phyloP scores from a whole-genome alignment of 2,888 invertebrate genomes.

The Podabrus alpinus region DNA sequence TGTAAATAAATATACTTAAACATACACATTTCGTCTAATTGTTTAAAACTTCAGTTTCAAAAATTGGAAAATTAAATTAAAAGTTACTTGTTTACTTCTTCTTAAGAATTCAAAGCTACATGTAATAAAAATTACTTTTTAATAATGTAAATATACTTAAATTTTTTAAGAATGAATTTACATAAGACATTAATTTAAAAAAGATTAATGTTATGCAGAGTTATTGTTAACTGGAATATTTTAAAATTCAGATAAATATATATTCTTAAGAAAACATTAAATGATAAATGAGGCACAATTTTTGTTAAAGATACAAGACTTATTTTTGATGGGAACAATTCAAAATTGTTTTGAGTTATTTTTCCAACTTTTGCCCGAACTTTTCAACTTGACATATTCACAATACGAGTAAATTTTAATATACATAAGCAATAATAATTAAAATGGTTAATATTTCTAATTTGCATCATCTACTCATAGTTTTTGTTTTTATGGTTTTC shows the following conservation, averaged over 20 bases:
- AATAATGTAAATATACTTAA: not conserved
- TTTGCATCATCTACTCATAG: not conserved
- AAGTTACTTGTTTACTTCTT: not conserved
- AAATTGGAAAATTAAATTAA: too few relatives aligned
- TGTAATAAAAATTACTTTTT: not conserved
- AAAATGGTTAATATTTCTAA: not conserved
- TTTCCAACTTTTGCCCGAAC: not conserved
- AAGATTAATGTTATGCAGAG: not conserved
- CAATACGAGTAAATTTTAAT: not conserved
- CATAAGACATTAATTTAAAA: not conserved
- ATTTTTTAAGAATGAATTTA: not conserved
- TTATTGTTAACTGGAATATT: not conserved
- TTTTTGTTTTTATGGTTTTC: not conserved
- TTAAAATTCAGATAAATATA: not conserved
- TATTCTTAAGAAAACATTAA: not conserved
- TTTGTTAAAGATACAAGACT: not conserved
- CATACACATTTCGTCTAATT: not conserved
- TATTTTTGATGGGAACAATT: not conserved
- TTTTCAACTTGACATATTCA: not conserved
- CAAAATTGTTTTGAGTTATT: not conserved
- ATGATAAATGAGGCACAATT: not conserved
- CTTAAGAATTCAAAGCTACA: not conserved
- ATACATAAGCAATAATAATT: not conserved
- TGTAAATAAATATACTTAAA: not conserved
- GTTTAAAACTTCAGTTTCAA: not conserved